Evolutionary conservation across 2,888 invertebrate species (phyloP), one percentile per base, ranked within the genome.

Genomic region (Exephanes ischioxanthus): DNA sequence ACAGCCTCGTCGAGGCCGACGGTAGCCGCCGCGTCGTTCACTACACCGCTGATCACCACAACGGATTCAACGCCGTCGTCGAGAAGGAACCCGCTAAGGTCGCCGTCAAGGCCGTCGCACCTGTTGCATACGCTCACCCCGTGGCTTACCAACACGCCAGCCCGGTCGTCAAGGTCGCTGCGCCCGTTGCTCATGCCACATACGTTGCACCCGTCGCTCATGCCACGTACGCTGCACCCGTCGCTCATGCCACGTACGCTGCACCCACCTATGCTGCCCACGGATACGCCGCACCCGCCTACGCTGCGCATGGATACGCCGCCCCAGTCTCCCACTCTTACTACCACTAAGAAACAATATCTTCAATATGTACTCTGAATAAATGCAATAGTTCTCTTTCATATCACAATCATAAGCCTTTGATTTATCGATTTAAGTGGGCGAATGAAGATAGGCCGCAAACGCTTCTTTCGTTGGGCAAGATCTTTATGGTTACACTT

Each of bases 61-160:
- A 87, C 71, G 88, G 88, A n/a, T 88, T 88, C 80, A 88, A 88
- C 83, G 88, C 88, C 9, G 87, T 87, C 61, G 88, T 88, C 51
- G 83, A 86, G 61, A 88, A 87, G 61, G 80, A 88, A 77, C 85
- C 86, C 5, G 88, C 88, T 14, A 66, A 70, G 37, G 82, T 84
- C 30, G 81, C 83, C 63, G 76, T 83, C 63, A 85, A 86, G 53
- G 61, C 83, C n/a, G 87, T 83, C n/a, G 72, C 79, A 19, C 81
- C 81, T 19, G 61, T 81, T 5, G 70, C 61, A 22, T 75, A 81
- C 48, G 80, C 80, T 48, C 75, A 37, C 37, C 37, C 37, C 37
- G 37, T 37, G 9, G 37, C 45, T 45, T 45, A 45, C 14, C 11
- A 45, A 45, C 11, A 45, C 14, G 45, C 45, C 11, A 11, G 45